Conservation (phyloP, 64 coral and sea anemone species). For the Porites lutea region DNA sequence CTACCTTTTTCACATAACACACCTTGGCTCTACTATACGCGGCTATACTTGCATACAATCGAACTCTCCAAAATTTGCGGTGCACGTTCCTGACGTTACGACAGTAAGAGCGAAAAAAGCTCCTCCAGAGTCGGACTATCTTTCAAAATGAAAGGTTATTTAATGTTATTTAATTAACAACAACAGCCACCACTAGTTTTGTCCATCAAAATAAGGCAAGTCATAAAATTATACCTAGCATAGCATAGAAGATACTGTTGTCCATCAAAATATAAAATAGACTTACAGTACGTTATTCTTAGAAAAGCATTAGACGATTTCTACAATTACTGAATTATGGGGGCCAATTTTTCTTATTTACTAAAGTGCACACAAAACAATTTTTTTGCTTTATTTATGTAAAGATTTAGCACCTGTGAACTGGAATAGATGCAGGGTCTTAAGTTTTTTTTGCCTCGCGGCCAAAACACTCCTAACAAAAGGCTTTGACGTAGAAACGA, state of each 20-base stretch:
- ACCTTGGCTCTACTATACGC: slow-evolving; percentile 3
- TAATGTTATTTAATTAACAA: slow-evolving; percentile 43
- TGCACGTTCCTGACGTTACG: background rate
- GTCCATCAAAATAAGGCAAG: slow-evolving; percentile 43
- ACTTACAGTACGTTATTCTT: slow-evolving; percentile 45
- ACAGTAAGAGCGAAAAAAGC: slow-evolving; percentile 34
- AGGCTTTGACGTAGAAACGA: slow-evolving; percentile 6
- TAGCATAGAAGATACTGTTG: slow-evolving; percentile 29
- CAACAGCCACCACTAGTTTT: slow-evolving; percentile 39
- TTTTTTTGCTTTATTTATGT: background rate
- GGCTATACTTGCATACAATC: slow-evolving; percentile 4
- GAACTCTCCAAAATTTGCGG: background rate
- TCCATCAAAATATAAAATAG: slow-evolving; percentile 21
- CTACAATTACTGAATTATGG: slow-evolving; percentile 55
- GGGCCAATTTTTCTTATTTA: slow-evolving; percentile 58
- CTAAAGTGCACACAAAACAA: slow-evolving; percentile 29
- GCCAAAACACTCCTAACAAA: slow-evolving; percentile 11
- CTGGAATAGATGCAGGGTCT: slow-evolving; percentile 1
- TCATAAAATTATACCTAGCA: slow-evolving; percentile 42
- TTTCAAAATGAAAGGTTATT: slow-evolving; percentile 52
- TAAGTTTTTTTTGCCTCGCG: background rate
- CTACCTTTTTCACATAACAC: slow-evolving; percentile 37
- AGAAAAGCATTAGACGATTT: too few relatives aligned
- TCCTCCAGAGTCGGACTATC: slow-evolving; percentile 42
- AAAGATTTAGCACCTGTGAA: slow-evolving; percentile 8